phyloP scores from a whole-genome alignment of 1,140 invertebrate species.

The Procambarus virginalis region DNA sequence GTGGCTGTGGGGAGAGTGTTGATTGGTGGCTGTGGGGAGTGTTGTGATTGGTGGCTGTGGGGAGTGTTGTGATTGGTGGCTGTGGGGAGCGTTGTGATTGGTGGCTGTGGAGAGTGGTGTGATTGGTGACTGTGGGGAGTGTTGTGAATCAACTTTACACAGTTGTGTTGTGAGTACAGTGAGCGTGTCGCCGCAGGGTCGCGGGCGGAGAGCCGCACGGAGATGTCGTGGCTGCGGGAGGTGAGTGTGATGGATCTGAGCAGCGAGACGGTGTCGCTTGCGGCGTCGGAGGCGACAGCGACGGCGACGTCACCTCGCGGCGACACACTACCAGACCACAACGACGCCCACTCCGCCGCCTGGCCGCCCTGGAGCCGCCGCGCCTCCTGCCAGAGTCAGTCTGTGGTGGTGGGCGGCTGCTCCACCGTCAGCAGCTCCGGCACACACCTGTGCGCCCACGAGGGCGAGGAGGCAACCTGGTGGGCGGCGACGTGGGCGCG shows the following conservation, averaged over 20 bases:
- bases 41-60: no score
- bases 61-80: no score
- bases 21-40: no score
- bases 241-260: slow-evolving; percentile 61
- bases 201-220: slow-evolving; percentile 58
- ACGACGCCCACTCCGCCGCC: slow-evolving; percentile 37
- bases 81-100: no score
- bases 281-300: slow-evolving; percentile 60
- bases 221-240: slow-evolving; percentile 60
- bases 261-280: slow-evolving; percentile 61
- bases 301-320: slow-evolving; percentile 53
- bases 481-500: slow-evolving; percentile 48
- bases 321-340: slow-evolving; percentile 48
- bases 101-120: no score
- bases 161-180: not conserved
- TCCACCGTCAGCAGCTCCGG: slow-evolving; percentile 43
- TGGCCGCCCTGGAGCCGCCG: slow-evolving; percentile 48
- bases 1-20: no score
- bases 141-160: not conserved
- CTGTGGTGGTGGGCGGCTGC: slow-evolving; percentile 24
- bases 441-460: slow-evolving; percentile 24
- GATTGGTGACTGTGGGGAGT: not conserved
- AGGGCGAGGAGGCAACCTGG: slow-evolving; percentile 53
- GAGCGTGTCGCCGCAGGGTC: slow-evolving; percentile 22
- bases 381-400: slow-evolving; percentile 59